Base-by-base conservation (phyloP, 2,113 vertebrate species). In the Emydocephalus ijimae region DNA sequence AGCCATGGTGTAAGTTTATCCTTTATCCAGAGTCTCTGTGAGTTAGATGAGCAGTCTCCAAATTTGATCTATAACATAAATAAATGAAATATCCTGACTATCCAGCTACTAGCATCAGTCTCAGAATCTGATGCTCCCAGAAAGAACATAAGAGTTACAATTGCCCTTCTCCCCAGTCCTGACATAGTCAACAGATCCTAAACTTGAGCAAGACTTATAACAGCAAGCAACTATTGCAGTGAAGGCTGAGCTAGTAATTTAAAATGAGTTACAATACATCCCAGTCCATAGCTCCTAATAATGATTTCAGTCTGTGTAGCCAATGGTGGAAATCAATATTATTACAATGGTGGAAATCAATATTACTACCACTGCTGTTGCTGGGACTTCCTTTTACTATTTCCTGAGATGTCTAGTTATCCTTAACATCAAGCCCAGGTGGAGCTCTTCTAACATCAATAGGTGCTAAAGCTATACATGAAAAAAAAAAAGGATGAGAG, bases 391-490 rank as follows among this genome's bases (percentile, higher is more conserved):
- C 39, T n/a, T 55, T 34, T 34, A n/a, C 18, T 54, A 14, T n/a
- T 39, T 43, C 57, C 26, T 87, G 21, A 92, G 4, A 85, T 26
- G 69, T 87, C 85, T 26, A 24, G 61, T 90, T 92, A 61, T 87
- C 18, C 95, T 87, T 0, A 0, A 50, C 3, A 0, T 56, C 34
- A 69, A 94, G 45, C 23, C 1, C 39, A 85, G 88, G 90, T 90
- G 91, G 92, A 94, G 94, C 95, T 91, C 94, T 95, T 93, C 88
- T 64, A 88, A 89, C 1, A 4, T 90, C 87, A 55, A 90, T 92
- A 45, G 18, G 10, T 86, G 90, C 90, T 64, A 56, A 43, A n/a
- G 26, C 15, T 50, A 48, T 0, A 0, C 86, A 87, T 57, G 39
- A 69, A 81, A 20, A 59, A 91, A n/a, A 21, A 91, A 91, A 21